Conservation (phyloP, 1,140 invertebrate species). For the Bombus turneri region DNA sequence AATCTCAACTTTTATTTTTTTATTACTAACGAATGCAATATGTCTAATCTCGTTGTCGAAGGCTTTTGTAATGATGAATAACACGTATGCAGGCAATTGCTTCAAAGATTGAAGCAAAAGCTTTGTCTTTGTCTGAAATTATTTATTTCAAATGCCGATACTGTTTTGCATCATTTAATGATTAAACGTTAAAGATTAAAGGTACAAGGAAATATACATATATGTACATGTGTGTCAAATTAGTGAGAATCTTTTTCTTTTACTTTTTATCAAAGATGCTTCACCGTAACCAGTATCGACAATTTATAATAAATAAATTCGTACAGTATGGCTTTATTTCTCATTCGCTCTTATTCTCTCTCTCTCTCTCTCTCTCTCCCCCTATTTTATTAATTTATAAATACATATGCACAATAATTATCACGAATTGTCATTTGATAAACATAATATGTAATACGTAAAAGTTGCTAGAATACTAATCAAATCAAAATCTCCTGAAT, state of each 20-base stretch:
- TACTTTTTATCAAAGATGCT: conserved; percentile 4
- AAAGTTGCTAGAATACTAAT: conserved; percentile 40
- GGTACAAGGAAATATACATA: conserved; percentile 26
- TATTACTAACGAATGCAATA: conserved; percentile 60
- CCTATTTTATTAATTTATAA: conserved; percentile 52
- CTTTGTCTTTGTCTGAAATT: conserved; percentile 56
- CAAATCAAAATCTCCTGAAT: conserved; percentile 44
- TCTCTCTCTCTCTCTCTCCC: conserved; percentile 27
- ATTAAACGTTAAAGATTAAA: conserved; percentile 39
- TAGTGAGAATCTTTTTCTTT: conserved; percentile 17
- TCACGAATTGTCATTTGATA: conserved; percentile 52
- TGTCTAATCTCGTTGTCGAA: conserved; percentile 67
- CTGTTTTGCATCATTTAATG: background rate
- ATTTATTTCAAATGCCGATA: conserved; percentile 63
- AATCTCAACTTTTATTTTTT: conserved; percentile 47
- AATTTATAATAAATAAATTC: conserved; percentile 68
- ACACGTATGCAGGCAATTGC: conserved; percentile 35
- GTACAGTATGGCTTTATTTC: conserved; percentile 53
- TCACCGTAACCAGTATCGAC: conserved; percentile 20
- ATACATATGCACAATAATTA: conserved; percentile 61
- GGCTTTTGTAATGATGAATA: conserved; percentile 54
- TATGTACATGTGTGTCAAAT: conserved; percentile 27
- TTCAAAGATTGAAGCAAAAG: conserved; percentile 48
- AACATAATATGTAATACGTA: conserved; percentile 38
- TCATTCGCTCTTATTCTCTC: conserved; percentile 36